phyloP scores from a whole-genome alignment of 2,888 invertebrate species.

The Tipula unca region DNA sequence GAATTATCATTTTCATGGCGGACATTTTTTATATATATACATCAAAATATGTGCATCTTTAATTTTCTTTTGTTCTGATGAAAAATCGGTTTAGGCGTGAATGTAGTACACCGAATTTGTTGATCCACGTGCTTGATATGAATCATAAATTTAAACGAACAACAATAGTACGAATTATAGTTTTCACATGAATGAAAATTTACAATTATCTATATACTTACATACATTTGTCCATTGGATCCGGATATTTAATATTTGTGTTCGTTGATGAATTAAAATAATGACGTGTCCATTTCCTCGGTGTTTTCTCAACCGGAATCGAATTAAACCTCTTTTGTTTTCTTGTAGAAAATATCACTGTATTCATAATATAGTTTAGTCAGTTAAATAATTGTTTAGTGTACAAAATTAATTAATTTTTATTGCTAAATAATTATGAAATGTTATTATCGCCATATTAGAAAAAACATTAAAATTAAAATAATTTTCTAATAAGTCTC shows the following conservation, averaged over 20 bases:
- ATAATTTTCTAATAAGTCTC: neutral
- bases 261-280: no score
- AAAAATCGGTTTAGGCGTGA: neutral
- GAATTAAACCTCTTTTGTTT: neutral
- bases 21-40: neutral
- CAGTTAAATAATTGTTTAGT: neutral
- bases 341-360: neutral
- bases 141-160: neutral
- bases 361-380: neutral
- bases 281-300: neutral
- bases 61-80: neutral
- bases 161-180: neutral
- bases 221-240: neutral
- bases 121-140: neutral
- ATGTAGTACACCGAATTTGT: neutral
- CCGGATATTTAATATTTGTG: neutral
- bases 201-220: no score
- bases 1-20: neutral
- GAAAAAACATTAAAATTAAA: neutral
- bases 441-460: neutral
- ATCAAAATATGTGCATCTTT: no score
- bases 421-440: neutral
- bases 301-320: neutral
- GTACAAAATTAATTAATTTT: neutral
- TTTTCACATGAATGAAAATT: neutral